Percentiles rank a stretch among this genome's conserved stretches.
phyloP scores from a whole-genome alignment of 2,797 vertebrate species.

The Pogoniulus pusillus region DNA sequence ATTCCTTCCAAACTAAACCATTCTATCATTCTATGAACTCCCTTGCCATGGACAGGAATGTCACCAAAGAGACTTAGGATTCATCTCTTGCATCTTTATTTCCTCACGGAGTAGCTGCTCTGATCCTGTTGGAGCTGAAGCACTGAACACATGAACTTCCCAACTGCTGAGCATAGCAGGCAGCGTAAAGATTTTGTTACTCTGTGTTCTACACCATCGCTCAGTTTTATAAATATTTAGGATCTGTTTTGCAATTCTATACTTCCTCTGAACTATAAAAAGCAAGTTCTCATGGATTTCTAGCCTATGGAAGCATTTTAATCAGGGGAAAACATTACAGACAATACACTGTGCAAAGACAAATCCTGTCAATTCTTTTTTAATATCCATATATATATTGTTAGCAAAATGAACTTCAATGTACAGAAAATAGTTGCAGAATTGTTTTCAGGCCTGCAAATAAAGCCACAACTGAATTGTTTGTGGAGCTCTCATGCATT shows the following conservation, averaged over 20 bases:
- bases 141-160: not conserved
- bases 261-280: not conserved
- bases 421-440: not conserved
- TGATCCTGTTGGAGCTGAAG: conserved; percentile 11
- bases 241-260: not conserved
- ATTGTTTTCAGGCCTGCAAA: not conserved
- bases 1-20: too few species aligned
- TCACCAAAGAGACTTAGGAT: not conserved
- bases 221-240: conserved; percentile 28
- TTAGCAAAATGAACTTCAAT: not conserved
- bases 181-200: not conserved
- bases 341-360: not conserved
- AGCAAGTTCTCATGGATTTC: not conserved
- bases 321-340: not conserved
- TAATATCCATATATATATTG: not conserved
- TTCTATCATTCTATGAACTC: too few species aligned
- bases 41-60: too few species aligned
- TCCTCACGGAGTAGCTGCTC: not conserved
- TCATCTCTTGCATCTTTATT: conserved; percentile 16
- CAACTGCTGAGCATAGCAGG: not conserved
- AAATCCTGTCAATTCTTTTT: not conserved
- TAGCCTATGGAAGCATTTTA: not conserved
- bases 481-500: not conserved
- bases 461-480: not conserved
- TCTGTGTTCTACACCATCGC: not conserved